These are phyloP conservation scores for Cladopsammia gracilis DNA, from an alignment of 64 coral and sea anemone species.

Conservation along the genomic window DNA sequence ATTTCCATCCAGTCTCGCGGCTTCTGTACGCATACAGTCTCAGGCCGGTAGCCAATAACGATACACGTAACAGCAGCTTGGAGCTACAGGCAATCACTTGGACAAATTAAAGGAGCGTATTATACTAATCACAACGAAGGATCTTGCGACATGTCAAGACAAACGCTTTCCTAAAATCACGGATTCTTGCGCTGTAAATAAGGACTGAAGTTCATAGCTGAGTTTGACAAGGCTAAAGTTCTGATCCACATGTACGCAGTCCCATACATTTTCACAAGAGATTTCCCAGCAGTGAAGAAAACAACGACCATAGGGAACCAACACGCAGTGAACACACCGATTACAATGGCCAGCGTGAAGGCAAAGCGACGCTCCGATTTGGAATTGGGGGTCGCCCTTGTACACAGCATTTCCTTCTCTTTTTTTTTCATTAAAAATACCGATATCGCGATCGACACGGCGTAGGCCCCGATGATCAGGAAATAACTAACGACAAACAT, in stretches of 20 bases:
- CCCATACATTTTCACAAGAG: slow-evolving; percentile 23
- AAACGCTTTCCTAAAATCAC: slow-evolving; percentile 14
- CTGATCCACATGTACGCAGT: slow-evolving; percentile 56
- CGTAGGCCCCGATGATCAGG: slow-evolving; percentile 35
- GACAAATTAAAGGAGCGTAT: not conserved
- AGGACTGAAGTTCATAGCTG: slow-evolving; percentile 66
- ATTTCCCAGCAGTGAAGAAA: slow-evolving; percentile 13
- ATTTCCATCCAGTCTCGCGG: no score
- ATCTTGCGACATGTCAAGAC: not conserved
- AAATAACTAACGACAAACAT: slow-evolving; percentile 23
- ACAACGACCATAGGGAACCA: slow-evolving; percentile 43
- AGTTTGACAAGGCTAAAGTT: slow-evolving; percentile 31
- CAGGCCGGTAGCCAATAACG: no score
- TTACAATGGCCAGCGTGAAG: slow-evolving; percentile 36
- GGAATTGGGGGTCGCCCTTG: not conserved
- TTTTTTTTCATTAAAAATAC: not conserved
- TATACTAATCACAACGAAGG: not conserved
- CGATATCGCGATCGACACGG: not conserved
- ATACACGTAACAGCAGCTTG: no score
- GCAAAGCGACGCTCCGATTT: slow-evolving; percentile 23
- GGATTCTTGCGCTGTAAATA: slow-evolving; percentile 44
- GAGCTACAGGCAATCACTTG: no score
- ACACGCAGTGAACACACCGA: slow-evolving; percentile 22
- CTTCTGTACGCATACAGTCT: no score
- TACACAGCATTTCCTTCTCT: no score